phyloP scores from a whole-genome alignment of 2,888 invertebrate genomes.

The Subacronicta megacephala region DNA sequence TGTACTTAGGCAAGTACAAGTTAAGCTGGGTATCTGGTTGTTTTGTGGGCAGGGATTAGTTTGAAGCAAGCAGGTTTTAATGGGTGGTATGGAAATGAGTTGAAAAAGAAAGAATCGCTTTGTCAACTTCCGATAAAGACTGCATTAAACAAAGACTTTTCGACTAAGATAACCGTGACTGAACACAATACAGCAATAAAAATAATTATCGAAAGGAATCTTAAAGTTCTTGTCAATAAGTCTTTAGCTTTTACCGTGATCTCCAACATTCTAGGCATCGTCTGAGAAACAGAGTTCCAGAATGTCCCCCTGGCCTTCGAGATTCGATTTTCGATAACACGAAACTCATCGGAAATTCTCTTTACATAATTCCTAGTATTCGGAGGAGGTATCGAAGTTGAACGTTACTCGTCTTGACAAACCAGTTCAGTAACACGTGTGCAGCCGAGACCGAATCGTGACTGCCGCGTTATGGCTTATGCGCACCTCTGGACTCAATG shows the following conservation, averaged over 20 bases:
- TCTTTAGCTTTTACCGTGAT: not conserved
- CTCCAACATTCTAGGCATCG: too few species aligned
- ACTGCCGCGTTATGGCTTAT: slow-evolving; percentile 69
- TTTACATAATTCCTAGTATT: slow-evolving; percentile 22
- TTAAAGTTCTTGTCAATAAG: not conserved
- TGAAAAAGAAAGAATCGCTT: slow-evolving; percentile 9
- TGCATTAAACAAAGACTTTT: not conserved
- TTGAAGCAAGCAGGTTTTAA: slow-evolving; percentile 21
- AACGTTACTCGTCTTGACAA: slow-evolving; percentile 48
- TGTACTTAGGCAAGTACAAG: slow-evolving; percentile 29
- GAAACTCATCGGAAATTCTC: not conserved
- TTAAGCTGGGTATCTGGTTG: slow-evolving; percentile 34
- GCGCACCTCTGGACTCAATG: slow-evolving; percentile 31
- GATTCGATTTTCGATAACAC: not conserved
- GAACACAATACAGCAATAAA: too few species aligned
- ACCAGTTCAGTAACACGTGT: slow-evolving; percentile 77
- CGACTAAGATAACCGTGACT: too few species aligned
- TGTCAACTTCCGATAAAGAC: slow-evolving; percentile 10
- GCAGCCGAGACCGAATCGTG: slow-evolving; percentile 70
- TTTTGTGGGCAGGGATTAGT: slow-evolving; percentile 25
- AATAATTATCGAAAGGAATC: too few species aligned
- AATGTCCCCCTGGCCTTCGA: not conserved
- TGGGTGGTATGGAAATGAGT: not conserved
- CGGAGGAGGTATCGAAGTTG: slow-evolving; percentile 26
- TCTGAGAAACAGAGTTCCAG: too few species aligned